phyloP scores from a whole-genome alignment of 2,888 invertebrate species.

The Heliothis peltigera region DNA sequence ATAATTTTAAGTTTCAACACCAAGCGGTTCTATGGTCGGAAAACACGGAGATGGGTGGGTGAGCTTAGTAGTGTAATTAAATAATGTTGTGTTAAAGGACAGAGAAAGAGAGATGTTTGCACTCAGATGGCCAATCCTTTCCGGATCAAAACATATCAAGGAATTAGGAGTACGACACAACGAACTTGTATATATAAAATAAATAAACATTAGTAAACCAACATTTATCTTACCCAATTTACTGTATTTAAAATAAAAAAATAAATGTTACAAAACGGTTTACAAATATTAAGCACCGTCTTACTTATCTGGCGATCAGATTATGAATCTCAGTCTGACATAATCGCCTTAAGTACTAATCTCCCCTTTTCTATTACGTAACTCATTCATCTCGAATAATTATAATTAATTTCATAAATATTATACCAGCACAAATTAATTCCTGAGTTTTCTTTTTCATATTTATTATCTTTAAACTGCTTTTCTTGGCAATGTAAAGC shows the following conservation, averaged over 20 bases:
- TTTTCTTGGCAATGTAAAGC: not conserved
- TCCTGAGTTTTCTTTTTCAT: constrained; percentile 28
- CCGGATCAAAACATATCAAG: constrained; percentile 2
- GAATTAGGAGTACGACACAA: constrained; percentile 7
- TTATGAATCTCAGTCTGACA: constrained; percentile 63
- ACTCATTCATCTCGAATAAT: constrained; percentile 56
- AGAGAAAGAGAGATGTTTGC: constrained; percentile 1
- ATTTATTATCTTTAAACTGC: not conserved
- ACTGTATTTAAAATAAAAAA: constrained; percentile 54
- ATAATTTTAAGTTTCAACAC: constrained; percentile 52
- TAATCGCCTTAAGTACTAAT: constrained; percentile 67
- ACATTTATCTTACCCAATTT: constrained; percentile 18
- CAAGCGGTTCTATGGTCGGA: constrained; percentile 26
- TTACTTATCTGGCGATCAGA: constrained; percentile 61
- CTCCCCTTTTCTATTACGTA: constrained; percentile 56
- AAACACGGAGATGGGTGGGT: constrained; percentile 15
- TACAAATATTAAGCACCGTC: constrained; percentile 64
- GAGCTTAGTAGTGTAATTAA: constrained; percentile 1
- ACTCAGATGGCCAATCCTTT: constrained; percentile 7
- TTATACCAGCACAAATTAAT: constrained; percentile 41
- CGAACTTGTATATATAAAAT: constrained; percentile 9
- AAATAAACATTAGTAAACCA: constrained; percentile 7
- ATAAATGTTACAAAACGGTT: constrained; percentile 51
- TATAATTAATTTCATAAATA: constrained; percentile 56
- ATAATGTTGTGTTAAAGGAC: constrained; percentile 2